Evolutionary conservation across 2,113 vertebrate genomes (phyloP).

Genomic region (Conger conger): DNA sequence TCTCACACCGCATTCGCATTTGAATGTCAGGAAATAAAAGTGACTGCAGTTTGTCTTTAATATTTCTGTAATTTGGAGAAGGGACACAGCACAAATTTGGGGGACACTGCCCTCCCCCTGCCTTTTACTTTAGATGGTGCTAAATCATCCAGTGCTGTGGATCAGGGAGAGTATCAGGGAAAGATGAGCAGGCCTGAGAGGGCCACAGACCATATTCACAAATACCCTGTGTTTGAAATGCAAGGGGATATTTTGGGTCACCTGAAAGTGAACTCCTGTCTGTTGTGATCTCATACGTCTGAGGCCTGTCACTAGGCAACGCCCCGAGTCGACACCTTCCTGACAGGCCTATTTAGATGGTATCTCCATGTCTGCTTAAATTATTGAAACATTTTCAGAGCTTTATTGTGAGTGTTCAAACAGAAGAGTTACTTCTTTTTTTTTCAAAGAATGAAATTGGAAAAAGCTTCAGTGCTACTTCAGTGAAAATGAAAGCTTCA

Average conservation of each 20-base stretch:
- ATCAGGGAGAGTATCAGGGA: background rate
- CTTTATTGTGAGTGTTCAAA: conserved; percentile 33
- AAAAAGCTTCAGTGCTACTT: background rate
- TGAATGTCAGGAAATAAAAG: too few relatives aligned
- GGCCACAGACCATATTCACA: background rate
- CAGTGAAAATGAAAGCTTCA: background rate
- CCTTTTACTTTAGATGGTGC: background rate
- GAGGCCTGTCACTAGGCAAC: conserved; percentile 46
- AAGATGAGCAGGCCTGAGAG: background rate
- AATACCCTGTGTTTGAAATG: background rate
- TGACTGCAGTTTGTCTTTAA: too few relatives aligned
- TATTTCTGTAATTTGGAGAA: too few relatives aligned
- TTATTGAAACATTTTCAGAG: conserved; percentile 34
- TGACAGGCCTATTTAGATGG: conserved; percentile 59
- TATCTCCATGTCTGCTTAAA: conserved; percentile 47
- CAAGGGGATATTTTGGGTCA: conserved; percentile 23
- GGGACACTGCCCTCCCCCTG: too few relatives aligned
- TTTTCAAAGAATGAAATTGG: background rate
- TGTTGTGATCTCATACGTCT: conserved; percentile 43
- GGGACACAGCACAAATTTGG: too few relatives aligned
- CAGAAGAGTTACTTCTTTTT: background rate
- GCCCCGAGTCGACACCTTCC: conserved; percentile 44
- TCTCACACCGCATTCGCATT: too few relatives aligned
- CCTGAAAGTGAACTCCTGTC: conserved; percentile 43
- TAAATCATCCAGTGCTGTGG: background rate